Conservation (phyloP, 2,113 vertebrate species). For the Clarias macrocephalus region DNA sequence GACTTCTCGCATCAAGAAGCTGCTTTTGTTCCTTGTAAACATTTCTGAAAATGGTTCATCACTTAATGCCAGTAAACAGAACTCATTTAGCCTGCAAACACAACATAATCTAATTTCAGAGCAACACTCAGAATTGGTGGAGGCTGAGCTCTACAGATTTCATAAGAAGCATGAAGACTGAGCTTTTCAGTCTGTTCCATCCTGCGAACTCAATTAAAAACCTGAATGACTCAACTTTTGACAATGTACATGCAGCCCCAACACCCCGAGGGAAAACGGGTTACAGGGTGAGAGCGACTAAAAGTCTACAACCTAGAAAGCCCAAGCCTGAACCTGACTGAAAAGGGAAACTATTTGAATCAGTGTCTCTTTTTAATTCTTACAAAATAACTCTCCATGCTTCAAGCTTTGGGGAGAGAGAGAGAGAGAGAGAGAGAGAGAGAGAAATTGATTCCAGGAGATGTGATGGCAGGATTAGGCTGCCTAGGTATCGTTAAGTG, state of each 20-base stretch:
- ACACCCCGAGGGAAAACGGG: constrained; percentile 16
- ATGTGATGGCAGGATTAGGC: constrained; percentile 41
- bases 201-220: constrained; percentile 60
- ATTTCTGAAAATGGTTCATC: constrained; percentile 28
- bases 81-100: constrained; percentile 57
- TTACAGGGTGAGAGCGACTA: constrained; percentile 15
- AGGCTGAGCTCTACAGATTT: constrained; percentile 43
- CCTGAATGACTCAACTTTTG: constrained; percentile 34
- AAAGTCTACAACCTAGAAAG: constrained; percentile 29
- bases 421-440: constrained; percentile 2
- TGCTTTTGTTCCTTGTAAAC: constrained; percentile 30
- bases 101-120: constrained; percentile 61
- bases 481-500: background rate
- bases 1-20: constrained; percentile 24
- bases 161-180: constrained; percentile 24
- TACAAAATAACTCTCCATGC: background rate
- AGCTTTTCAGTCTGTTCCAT: constrained; percentile 48
- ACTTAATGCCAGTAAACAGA: constrained; percentile 46
- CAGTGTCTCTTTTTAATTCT: constrained; percentile 34
- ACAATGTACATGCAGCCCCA: constrained; percentile 44
- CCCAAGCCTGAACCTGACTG: constrained; percentile 16
- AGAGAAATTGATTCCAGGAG: constrained; percentile 47
- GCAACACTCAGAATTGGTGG: constrained; percentile 40
- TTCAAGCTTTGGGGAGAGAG: constrained; percentile 2
- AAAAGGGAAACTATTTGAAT: constrained; percentile 26